A percentile compares a stretch with the other conserved stretches of the same genome.
phyloP scores from a whole-genome alignment of 2,888 invertebrate genomes.

The Itoplectis maculator region DNA sequence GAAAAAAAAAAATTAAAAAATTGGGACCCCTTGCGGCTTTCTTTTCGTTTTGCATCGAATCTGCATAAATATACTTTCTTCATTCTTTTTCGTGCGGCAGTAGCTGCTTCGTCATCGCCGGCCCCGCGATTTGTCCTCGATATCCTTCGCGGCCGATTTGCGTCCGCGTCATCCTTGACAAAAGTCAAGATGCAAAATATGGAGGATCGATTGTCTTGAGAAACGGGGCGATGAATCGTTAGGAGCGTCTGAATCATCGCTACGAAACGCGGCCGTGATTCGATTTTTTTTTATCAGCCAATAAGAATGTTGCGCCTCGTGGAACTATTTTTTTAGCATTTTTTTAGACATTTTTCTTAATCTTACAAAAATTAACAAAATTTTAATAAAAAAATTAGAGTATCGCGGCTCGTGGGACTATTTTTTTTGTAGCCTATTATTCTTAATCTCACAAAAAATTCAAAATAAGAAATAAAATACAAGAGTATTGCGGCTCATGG shows the following conservation, averaged over 20 bases:
- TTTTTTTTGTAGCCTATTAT: too few relatives aligned
- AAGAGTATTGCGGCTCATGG: too few relatives aligned
- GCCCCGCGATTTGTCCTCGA: constrained; percentile 52
- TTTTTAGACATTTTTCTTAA: too few relatives aligned
- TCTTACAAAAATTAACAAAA: too few relatives aligned
- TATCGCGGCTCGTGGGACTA: too few relatives aligned
- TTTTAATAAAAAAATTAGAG: too few relatives aligned
- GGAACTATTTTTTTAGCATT: too few relatives aligned
- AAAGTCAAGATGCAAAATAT: constrained; percentile 53
- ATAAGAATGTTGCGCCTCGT: too few relatives aligned
- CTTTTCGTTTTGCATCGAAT: constrained; percentile 59
- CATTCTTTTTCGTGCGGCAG: constrained; percentile 12
- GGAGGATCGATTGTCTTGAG: too few relatives aligned
- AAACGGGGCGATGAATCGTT: too few relatives aligned
- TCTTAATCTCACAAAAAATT: too few relatives aligned
- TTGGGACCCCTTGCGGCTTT: constrained; percentile 39
- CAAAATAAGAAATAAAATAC: too few relatives aligned
- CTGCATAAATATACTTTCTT: constrained; percentile 65
- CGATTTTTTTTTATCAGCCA: background rate
- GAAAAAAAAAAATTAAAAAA: constrained; percentile 9
- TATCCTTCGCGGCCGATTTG: constrained; percentile 46
- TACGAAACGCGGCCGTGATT: constrained; percentile 17
- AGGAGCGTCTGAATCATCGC: constrained; percentile 56
- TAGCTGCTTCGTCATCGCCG: constrained; percentile 26
- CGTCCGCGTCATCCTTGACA: constrained; percentile 37